Evolutionary conservation across 2,113 vertebrate species (phyloP), one percentile per base, ranked within the genome.

Genomic region (Neolamprologus brichardi): DNA sequence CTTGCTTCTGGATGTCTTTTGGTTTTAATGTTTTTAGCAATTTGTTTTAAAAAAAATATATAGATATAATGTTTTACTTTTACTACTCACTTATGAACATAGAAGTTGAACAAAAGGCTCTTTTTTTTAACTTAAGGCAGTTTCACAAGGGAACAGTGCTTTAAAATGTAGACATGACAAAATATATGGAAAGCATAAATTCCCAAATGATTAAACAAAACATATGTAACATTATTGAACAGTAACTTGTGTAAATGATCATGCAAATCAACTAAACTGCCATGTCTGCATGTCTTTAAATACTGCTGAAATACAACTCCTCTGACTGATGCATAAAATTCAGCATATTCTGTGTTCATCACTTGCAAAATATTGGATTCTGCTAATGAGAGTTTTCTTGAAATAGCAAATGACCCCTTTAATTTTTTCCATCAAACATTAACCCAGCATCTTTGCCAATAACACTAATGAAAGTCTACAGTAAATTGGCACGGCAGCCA

Each of bases 401-500:
- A 90, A 87, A 78, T 25, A 41, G 62, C 60, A 84, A 87, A 88
- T 82, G 51, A 86, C 88, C 81, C 49, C 58, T 84, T 89, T 89
- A 58, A 39, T 77, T 77, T 84, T 81, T 46, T 49, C 41, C 64
- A 88, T 94, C 30, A 93, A 93, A 91, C 86, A 90, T 94, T 90
- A 89, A 87, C 82, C 37, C 58, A 11, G 67, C 70, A 32, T 86
- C 39, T 51, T 52, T 86, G 91, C 93, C 90, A 93, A 90, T 92
- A 91, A 89, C 81, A 46, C 75, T 82, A 84, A 87, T 90, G 81
- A 94, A 90, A 90, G 84, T 81, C 64, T 60, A 28, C 82, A 81
- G 15, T 62, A 85, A 93, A 93, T 91, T 91, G 90, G 90, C 90
- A 86, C 53, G 56, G 83, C 78, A 64, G 93, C 79, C 84, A 90